Conservation (phyloP, 2,797 vertebrate species). For the Uromys caudimaculatus region DNA sequence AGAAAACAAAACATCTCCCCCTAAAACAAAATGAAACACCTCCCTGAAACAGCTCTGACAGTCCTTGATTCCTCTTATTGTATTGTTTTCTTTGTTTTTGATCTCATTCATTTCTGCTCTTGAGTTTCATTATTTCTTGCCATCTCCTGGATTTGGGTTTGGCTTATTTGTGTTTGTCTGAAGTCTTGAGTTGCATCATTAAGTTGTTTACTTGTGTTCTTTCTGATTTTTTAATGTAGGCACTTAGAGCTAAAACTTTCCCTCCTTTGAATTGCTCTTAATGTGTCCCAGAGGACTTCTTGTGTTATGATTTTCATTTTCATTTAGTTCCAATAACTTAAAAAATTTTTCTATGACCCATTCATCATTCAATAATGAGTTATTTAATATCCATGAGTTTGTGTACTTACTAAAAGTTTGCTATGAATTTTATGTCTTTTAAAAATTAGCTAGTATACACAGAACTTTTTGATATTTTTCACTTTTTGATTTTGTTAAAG, state of each 20-base stretch:
- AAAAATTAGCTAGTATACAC: background rate
- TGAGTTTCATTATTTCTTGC: background rate
- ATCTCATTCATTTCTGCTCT: background rate
- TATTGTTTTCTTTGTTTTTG: background rate
- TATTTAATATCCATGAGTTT: background rate
- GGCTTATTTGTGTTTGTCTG: background rate
- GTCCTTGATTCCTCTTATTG: background rate
- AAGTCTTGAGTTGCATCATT: background rate
- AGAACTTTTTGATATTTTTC: background rate
- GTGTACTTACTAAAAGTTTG: background rate
- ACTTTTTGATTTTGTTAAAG: background rate
- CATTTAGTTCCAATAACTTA: background rate
- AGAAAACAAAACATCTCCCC: background rate
- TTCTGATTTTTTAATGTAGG: background rate
- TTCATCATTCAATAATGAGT: background rate
- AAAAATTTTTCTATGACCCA: background rate
- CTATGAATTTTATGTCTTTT: background rate
- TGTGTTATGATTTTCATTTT: background rate
- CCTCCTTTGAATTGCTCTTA: background rate
- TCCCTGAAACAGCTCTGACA: background rate
- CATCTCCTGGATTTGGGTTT: background rate
- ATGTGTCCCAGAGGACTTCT: background rate
- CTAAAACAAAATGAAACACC: background rate
- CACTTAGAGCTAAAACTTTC: background rate
- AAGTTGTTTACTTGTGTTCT: background rate